These are phyloP conservation scores for Agapornis roseicollis DNA, from an alignment of 2,113 vertebrate species.

Conservation along the genomic window DNA sequence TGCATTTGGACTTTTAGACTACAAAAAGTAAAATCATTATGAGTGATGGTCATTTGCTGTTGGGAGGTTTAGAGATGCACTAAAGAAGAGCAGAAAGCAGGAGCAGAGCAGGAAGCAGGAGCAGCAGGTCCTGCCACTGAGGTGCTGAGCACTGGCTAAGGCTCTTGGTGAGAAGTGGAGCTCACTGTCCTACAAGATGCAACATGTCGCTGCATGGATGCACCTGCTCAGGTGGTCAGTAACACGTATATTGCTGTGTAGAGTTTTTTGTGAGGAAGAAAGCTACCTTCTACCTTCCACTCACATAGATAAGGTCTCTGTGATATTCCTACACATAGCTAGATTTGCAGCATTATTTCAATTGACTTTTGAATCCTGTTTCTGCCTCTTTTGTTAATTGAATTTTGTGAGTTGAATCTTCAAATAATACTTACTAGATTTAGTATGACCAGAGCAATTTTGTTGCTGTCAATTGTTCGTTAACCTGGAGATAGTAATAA, in stretches of 20 bases:
- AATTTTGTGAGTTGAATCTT: neutral
- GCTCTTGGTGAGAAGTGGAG: accelerated
- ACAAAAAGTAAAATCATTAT: neutral
- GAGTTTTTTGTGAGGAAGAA: neutral
- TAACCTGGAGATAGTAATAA: neutral
- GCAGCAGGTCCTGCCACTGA: neutral
- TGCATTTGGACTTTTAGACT: neutral
- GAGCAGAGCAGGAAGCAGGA: neutral
- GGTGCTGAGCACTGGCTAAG: neutral
- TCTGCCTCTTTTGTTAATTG: neutral
- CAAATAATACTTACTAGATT: neutral
- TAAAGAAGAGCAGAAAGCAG: neutral
- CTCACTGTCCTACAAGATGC: neutral
- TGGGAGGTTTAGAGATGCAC: neutral
- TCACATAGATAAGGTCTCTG: neutral
- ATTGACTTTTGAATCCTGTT: neutral
- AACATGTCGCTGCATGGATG: accelerated
- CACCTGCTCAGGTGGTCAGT: neutral
- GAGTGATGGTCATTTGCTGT: neutral
- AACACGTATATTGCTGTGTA: neutral
- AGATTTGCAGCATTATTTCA: neutral
- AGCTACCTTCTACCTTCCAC: neutral
- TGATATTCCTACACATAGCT: neutral
- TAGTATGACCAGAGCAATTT: neutral
- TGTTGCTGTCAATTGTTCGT: neutral